Conservation (phyloP, 2,888 invertebrate genomes). For the Atrina japonica region DNA sequence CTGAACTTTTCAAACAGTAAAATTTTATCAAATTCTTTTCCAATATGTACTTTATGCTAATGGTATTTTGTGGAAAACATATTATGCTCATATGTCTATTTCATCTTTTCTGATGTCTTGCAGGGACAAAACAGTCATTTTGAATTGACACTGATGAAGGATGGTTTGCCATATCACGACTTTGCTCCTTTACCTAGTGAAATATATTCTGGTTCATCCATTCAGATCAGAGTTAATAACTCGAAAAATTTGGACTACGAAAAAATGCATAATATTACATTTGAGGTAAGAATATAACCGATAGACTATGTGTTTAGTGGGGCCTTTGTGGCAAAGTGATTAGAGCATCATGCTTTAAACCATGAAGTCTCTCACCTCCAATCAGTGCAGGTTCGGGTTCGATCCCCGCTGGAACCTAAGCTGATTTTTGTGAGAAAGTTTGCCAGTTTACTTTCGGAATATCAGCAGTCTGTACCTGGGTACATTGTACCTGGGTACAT, state of each 20-base stretch:
- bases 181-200: constrained; percentile 67
- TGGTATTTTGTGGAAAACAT: neutral
- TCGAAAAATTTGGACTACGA: constrained; percentile 90
- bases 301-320: too few relatives aligned
- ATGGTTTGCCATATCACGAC: constrained; percentile 64
- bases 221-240: constrained; percentile 69
- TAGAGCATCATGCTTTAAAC: too few relatives aligned
- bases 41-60: neutral
- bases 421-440: too few relatives aligned
- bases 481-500: too few relatives aligned
- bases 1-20: too few relatives aligned
- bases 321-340: too few relatives aligned
- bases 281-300: constrained; percentile 67
- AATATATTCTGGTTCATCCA: constrained; percentile 66
- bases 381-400: too few relatives aligned
- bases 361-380: too few relatives aligned
- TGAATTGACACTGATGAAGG: constrained; percentile 58
- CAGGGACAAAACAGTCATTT: constrained; percentile 73
- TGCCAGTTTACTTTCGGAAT: too few relatives aligned
- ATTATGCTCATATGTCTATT: neutral
- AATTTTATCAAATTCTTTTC: too few relatives aligned
- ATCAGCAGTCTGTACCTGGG: too few relatives aligned
- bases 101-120: constrained; percentile 12
- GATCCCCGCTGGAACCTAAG: too few relatives aligned
- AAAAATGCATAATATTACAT: constrained; percentile 57